Evolutionary conservation across 2,888 invertebrate species (phyloP).

Genomic region (Timandra comae): DNA sequence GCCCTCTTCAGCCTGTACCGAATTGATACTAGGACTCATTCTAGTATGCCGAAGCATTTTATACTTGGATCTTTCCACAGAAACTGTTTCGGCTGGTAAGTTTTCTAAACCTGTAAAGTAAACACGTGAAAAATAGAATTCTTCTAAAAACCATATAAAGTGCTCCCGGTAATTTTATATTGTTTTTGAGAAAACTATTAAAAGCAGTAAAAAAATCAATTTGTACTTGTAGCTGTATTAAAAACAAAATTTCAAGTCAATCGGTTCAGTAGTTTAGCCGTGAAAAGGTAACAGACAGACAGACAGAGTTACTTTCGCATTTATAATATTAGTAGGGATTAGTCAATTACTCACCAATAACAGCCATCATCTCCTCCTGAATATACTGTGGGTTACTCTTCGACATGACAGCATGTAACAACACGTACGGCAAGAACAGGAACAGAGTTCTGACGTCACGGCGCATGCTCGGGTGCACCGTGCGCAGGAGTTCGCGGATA

Average conservation of each 20-base stretch:
- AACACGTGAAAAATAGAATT: no score
- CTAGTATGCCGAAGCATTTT: conserved; percentile 59
- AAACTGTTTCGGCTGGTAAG: conserved; percentile 37
- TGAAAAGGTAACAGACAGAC: no score
- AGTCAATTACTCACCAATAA: conserved; percentile 65
- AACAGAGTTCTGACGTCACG: conserved; percentile 83
- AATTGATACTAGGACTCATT: conserved; percentile 59
- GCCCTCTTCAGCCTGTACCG: conserved; percentile 62
- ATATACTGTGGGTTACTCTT: conserved; percentile 56
- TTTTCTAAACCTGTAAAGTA: conserved; percentile 49
- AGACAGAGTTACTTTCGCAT: no score
- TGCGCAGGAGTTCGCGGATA: conserved; percentile 78
- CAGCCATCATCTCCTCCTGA: conserved; percentile 62
- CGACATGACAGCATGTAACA: conserved; percentile 79
- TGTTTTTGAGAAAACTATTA: background rate
- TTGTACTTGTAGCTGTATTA: background rate
- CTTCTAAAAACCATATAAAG: background rate
- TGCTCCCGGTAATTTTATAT: background rate
- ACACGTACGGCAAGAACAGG: conserved; percentile 85
- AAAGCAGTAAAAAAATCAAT: no score
- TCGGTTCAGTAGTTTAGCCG: no score
- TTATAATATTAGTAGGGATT: no score
- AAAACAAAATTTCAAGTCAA: conserved; percentile 3
- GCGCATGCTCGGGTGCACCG: conserved; percentile 85
- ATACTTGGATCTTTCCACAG: conserved; percentile 44